Conservation (phyloP, 1,140 invertebrate species). For the Drosophila pseudoobscura region DNA sequence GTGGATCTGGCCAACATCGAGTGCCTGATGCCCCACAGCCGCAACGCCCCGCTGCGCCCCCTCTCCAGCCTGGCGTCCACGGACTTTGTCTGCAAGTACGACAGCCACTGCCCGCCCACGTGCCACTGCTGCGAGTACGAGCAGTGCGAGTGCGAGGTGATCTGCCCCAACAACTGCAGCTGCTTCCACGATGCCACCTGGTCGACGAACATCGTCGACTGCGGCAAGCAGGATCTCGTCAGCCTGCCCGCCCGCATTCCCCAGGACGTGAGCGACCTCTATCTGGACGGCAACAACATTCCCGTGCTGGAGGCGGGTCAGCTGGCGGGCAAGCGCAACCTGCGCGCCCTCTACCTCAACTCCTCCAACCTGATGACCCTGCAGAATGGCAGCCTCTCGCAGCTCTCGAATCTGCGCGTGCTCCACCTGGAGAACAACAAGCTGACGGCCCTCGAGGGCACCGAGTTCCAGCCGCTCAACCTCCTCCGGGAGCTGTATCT, state of each 20-base stretch:
- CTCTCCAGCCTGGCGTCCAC: slow-evolving; percentile 88
- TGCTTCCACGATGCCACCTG: slow-evolving; percentile 94
- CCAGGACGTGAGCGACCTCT: slow-evolving; percentile 95
- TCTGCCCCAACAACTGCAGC: slow-evolving; percentile 92
- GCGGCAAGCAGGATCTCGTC: slow-evolving; percentile 87
- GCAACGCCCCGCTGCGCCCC: slow-evolving; percentile 88
- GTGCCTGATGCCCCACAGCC: slow-evolving; percentile 91
- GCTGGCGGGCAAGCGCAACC: slow-evolving; percentile 93
- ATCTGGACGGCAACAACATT: slow-evolving; percentile 94
- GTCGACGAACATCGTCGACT: slow-evolving; percentile 94
- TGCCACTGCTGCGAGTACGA: slow-evolving; percentile 95
- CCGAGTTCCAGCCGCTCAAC: slow-evolving; percentile 91
- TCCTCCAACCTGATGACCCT: slow-evolving; percentile 90
- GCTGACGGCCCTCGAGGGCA: slow-evolving; percentile 89
- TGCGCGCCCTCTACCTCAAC: slow-evolving; percentile 92
- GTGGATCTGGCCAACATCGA: slow-evolving; percentile 93
- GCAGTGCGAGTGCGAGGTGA: slow-evolving; percentile 93
- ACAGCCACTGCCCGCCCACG: slow-evolving; percentile 91
- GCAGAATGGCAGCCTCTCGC: slow-evolving; percentile 94
- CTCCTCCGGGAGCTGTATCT: slow-evolving; percentile 93
- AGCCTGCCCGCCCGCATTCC: slow-evolving; percentile 91
- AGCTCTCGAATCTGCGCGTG: slow-evolving; percentile 89
- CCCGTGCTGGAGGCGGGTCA: slow-evolving; percentile 91
- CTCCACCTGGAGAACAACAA: slow-evolving; percentile 94
- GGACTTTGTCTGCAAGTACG: slow-evolving; percentile 93